phyloP scores from a whole-genome alignment of 2,888 invertebrate species.

The Spodoptera littoralis region DNA sequence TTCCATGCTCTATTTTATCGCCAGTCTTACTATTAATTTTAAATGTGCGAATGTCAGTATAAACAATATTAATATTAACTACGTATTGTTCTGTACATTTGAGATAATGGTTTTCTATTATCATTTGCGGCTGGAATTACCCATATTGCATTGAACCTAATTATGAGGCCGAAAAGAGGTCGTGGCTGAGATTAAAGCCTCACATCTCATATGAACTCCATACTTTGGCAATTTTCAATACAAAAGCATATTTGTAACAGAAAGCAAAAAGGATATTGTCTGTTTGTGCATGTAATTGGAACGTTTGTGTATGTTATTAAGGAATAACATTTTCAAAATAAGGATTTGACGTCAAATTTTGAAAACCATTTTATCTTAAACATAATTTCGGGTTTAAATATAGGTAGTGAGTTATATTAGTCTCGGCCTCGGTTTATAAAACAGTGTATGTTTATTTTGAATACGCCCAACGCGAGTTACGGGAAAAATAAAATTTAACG shows the following conservation, averaged over 20 bases:
- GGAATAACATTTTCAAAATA: no score
- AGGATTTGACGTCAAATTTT: no score
- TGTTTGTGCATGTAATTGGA: no score
- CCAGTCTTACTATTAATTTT: slow-evolving; percentile 10
- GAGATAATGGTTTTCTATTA: slow-evolving; percentile 31
- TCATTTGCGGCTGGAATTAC: slow-evolving; percentile 23
- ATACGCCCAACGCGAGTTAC: slow-evolving; percentile 71
- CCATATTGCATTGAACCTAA: neutral
- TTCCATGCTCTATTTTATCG: neutral
- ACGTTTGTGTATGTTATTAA: no score
- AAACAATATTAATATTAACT: slow-evolving; percentile 18
- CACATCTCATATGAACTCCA: no score
- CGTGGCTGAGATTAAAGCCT: no score
- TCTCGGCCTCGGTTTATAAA: slow-evolving; percentile 78
- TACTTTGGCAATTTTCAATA: no score
- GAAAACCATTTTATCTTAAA: slow-evolving; percentile 19
- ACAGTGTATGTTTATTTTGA: slow-evolving; percentile 78
- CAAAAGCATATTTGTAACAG: no score
- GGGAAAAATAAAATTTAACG: slow-evolving; percentile 72
- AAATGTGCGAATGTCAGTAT: slow-evolving; percentile 9
- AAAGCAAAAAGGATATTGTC: no score
- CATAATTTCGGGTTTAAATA: slow-evolving; percentile 56
- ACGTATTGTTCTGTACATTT: slow-evolving; percentile 32
- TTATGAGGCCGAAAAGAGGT: no score
- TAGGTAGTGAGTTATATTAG: slow-evolving; percentile 69